Base-by-base conservation (phyloP, 2,113 vertebrate genomes). In the Plecotus auritus region DNA sequence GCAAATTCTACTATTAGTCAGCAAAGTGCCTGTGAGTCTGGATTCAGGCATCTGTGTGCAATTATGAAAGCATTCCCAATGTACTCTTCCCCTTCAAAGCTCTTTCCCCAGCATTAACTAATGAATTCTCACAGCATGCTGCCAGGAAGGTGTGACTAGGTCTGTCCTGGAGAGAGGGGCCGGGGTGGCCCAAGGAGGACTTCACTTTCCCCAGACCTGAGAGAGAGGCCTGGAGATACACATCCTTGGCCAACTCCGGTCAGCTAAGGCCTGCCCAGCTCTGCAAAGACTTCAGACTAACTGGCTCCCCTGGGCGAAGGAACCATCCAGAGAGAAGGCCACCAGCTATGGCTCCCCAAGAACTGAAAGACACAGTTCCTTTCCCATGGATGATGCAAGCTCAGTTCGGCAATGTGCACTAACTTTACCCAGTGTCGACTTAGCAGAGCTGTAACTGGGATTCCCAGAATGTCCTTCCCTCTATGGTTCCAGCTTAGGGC, bases 1-100 rank as follows among this genome's bases (percentile, higher is more conserved):
- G 74, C 47, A 91, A 91, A 92, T 94, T 93, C 95, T 92, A 84
- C 90, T 20, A 11, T 95, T 96, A 95, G 95, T 96, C 94, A 97
- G 96, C 92, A 84, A 85, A 95, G 80, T 64, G 80, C 45, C 93
- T 94, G 51, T 61, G 66, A 88, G 86, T 45, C 86, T 91, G 74
- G 30, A 56, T 45, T n/a, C 66, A 47, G 32, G 59, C 97, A 93
- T 95, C 95, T 95, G 86, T 32, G 78, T 95, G 95, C 54, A 91
- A 93, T 97, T 95, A 96, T 23, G 37, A 42, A 37, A 78, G 66
- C 32, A 64, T n/a, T 94, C 40, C 87, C 17, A 26, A 66, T 30
- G 11, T 45, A 67, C 16, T 54, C 69, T 85, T 93, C 70, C 59
- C 85, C 91, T 94, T 95, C 45, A 70, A 73, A 91, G 70, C 28